Conservation (phyloP, 2,113 vertebrate genomes). For the Hypomesus transpacificus region DNA sequence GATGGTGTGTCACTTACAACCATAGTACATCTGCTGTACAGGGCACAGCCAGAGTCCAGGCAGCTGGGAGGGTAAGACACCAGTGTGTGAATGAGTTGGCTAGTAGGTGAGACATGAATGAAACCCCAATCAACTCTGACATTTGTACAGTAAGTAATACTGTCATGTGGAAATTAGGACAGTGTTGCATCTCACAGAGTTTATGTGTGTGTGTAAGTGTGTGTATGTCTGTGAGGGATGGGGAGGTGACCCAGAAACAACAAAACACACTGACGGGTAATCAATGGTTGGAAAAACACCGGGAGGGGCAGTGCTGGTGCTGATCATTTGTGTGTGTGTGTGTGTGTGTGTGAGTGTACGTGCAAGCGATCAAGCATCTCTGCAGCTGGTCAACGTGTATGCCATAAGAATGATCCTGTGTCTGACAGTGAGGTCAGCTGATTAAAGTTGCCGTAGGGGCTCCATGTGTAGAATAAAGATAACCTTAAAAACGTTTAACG, state of each 20-base stretch:
- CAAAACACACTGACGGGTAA: conserved; percentile 34
- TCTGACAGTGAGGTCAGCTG: too few species aligned
- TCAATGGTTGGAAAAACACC: conserved; percentile 59
- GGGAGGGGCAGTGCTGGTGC: not conserved
- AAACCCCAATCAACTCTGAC: not conserved
- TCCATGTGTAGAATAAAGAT: too few species aligned
- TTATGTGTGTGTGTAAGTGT: not conserved
- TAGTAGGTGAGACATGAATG: not conserved
- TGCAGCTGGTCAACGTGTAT: too few species aligned
- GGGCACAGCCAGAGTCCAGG: too few species aligned
- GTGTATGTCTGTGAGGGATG: not conserved
- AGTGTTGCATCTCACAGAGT: not conserved
- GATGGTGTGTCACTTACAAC: too few species aligned
- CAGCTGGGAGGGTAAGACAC: too few species aligned
- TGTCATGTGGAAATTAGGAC: not conserved
- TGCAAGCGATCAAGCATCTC: not conserved
- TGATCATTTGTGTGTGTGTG: not conserved
- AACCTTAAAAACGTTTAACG: too few species aligned
- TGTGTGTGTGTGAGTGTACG: not conserved
- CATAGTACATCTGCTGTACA: too few species aligned
- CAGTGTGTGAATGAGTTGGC: not conserved
- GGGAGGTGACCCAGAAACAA: conserved; percentile 10
- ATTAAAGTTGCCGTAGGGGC: too few species aligned
- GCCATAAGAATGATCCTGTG: too few species aligned
- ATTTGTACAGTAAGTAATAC: too few species aligned